These are phyloP conservation scores for Troides aeacus DNA, from an alignment of 2,888 invertebrate species.

Conservation along the genomic window DNA sequence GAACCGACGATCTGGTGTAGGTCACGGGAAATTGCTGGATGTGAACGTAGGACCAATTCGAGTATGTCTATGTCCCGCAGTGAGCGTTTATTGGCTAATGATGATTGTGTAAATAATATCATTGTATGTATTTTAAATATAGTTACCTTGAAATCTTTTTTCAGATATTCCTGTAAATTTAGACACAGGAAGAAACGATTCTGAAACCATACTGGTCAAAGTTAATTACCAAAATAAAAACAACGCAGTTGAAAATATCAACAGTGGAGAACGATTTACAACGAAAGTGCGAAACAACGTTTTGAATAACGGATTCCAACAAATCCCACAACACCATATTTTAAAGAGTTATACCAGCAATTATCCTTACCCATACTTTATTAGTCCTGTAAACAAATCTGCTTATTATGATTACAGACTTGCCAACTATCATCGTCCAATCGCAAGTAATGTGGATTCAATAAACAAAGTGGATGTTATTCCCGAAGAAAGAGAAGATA, in stretches of 20 bases:
- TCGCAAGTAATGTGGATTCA: not conserved
- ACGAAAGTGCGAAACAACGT: not conserved
- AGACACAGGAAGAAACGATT: not conserved
- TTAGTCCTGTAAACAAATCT: not conserved
- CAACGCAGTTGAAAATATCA: not conserved
- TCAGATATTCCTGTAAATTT: slow-evolving; percentile 2
- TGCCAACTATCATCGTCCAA: not conserved
- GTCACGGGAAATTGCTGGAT: too few relatives aligned
- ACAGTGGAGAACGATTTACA: not conserved
- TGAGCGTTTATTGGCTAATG: too few relatives aligned
- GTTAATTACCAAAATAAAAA: not conserved
- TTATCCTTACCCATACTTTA: not conserved
- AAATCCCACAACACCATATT: not conserved
- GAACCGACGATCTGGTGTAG: too few relatives aligned
- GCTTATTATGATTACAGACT: not conserved
- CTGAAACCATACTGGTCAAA: not conserved
- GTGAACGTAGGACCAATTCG: too few relatives aligned
- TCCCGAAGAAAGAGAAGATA: not conserved
- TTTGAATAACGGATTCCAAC: not conserved
- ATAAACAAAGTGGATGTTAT: not conserved
- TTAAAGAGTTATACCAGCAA: not conserved
- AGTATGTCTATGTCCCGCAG: too few relatives aligned
- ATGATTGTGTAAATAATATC: too few relatives aligned
- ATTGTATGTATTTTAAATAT: not conserved
- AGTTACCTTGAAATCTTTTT: not conserved